Percentiles rank a stretch among this genome's conserved stretches.
These are phyloP conservation scores for Mesitornis unicolor DNA, from an alignment of 2,113 vertebrate species.

Conservation along the genomic window DNA sequence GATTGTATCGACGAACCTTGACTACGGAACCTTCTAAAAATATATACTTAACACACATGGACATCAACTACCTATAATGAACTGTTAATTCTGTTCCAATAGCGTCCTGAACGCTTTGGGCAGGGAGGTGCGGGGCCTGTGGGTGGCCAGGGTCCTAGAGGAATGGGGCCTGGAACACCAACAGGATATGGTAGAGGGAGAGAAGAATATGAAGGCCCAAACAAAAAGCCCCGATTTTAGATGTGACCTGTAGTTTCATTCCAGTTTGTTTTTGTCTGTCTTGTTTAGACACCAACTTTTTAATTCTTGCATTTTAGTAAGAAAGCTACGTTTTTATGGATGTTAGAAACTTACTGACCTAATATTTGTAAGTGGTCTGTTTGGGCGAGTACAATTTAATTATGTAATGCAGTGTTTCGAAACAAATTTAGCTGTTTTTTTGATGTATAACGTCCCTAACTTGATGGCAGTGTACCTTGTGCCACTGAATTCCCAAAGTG, in stretches of 20 bases:
- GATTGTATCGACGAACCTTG: slow-evolving; percentile 97
- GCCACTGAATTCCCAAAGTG: slow-evolving; percentile 92
- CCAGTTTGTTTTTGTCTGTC: slow-evolving; percentile 83
- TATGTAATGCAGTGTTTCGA: slow-evolving; percentile 83
- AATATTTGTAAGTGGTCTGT: slow-evolving; percentile 85
- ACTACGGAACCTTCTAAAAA: slow-evolving; percentile 93
- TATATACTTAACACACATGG: slow-evolving; percentile 87
- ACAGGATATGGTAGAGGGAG: slow-evolving; percentile 94
- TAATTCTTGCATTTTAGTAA: slow-evolving; percentile 95
- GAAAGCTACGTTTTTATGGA: slow-evolving; percentile 85
- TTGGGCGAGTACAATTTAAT: slow-evolving; percentile 80
- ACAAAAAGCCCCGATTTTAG: slow-evolving; percentile 99
- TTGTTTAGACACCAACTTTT: slow-evolving; percentile 90
- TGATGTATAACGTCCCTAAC: slow-evolving; percentile 83
- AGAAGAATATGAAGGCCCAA: slow-evolving; percentile 96
- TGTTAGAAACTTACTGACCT: slow-evolving; percentile 84
- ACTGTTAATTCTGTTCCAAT: slow-evolving; percentile 83
- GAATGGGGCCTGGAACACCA: slow-evolving; percentile 92
- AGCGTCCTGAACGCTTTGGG: slow-evolving; percentile 97
- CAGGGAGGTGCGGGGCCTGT: slow-evolving; percentile 89
- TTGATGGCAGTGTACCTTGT: slow-evolving; percentile 92
- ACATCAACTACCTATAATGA: slow-evolving; percentile 85
- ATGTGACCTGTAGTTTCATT: slow-evolving; percentile 85
- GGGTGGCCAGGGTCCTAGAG: slow-evolving; percentile 86
- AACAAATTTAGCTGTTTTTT: slow-evolving; percentile 74